Evolutionary conservation across 2,888 invertebrate genomes (phyloP), one percentile per base, ranked within the genome.

Genomic region (Hemithea aestivaria): DNA sequence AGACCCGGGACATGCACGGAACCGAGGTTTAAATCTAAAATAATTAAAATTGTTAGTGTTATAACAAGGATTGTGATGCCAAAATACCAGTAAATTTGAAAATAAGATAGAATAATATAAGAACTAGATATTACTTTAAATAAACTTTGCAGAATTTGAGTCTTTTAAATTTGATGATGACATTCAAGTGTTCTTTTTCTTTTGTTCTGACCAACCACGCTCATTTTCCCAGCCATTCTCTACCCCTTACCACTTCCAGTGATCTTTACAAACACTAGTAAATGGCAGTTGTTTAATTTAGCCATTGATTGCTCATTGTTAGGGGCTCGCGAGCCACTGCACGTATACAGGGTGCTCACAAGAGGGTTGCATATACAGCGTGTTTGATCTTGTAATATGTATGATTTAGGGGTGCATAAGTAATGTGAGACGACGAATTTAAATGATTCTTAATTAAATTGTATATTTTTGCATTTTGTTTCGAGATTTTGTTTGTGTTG

Each of bases 261-360:
- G n/a, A 29, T 29, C 55, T 45, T 51, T 58, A 53, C 35, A 54
- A 52, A 11, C 16, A 21, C 10, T 22, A 27, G 22, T 20, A 31
- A 56, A 62, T 71, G 71, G 67, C 70, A 69, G 75, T 76, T 82
- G 83, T 84, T 82, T 84, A 83, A 84, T 83, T 79, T 78, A 72
- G 67, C 81, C 77, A 83, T 79, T 78, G 82, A 83, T 84, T 84
- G 81, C 76, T 75, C 83, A 82, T 81, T 79, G 79, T 75, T 67
- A 62, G 67, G 75, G 74, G 72, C 54, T 58, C 49, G 51, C 62
- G 58, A 66, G 62, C 68, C 66, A 61, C 48, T 67, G 62, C 67
- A 62, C 51, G 36, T 36, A 33, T 61, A 58, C 66, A 61, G 58
- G 58, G 56, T 56, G 57, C 48, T 50, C 58, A 55, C 51, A 44